Evolutionary conservation across 35 echinoderm and acorn worm genomes (phyloP), one percentile per base, ranked within the genome.

Genomic region (Strongylocentrotus purpuratus): DNA sequence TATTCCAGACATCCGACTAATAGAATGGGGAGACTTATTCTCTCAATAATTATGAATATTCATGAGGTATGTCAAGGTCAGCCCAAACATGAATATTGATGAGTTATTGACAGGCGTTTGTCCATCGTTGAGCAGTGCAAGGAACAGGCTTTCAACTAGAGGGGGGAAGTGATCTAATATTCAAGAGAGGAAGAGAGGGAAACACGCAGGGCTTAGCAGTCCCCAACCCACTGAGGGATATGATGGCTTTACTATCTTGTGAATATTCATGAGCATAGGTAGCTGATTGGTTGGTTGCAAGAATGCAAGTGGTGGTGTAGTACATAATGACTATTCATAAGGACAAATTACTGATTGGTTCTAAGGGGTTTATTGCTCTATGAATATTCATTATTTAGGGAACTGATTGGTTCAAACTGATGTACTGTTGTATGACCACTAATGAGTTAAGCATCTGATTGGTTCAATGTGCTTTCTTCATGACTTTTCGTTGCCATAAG

Each of bases 111-210:
- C 87, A 89, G 87, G 87, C 87, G 20, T 89, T 89, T 31, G 22
- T 78, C 65, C 65, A 78, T 89, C 87, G 20, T 45, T 89, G 32
- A 89, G 33, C 45, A 45, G 33, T 89, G 87, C 11, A 47, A 47
- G 91, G 91, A 93, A 93, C 91, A 48, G 20, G 91, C 91, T 48
- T 93, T 58, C 91, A 93, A n/a, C 46, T 47, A 7, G 14, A 55
- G 91, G 45, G 91, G 91, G 91, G 91, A 93, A 93, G 48, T 93
- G 91, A 93, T 58, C 91, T 93, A 93, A 93, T 93, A 93, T 93
- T 93, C 45, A 93, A 48, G 48, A n/a, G 91, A 58, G 91, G 91
- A 93, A 93, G 32, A 18, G 14, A 9, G 32, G 45, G 45, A 89
- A 46, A 45, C 87, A 46, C 87, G 45, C 33, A 45, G 87, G 33